Base-by-base conservation (phyloP, 1,140 invertebrate species). In the Philopotamus ludificatus region DNA sequence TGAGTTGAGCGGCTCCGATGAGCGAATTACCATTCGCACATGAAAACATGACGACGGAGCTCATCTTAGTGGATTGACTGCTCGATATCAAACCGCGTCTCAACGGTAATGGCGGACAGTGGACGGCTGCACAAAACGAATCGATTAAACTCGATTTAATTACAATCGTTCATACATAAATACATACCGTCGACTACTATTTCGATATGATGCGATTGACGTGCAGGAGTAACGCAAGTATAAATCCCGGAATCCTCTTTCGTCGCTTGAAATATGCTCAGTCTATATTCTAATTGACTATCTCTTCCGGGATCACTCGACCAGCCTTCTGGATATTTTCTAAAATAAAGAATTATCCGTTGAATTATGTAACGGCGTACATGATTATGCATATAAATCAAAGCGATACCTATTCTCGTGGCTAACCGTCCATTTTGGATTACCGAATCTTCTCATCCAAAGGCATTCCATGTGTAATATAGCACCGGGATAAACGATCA, bases 381-480 rank as follows among this genome's bases (percentile, higher is more conserved):
- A n/a, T n/a, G n/a, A n/a, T n/a, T n/a, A n/a, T n/a, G n/a, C n/a
- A n/a, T n/a, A n/a, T n/a, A n/a, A n/a, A n/a, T 34, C 28, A 34
- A 34, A 7, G 12, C 28, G 28, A 34, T 76, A 86, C 84, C 85
- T 85, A 70, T 82, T 84, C 65, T 83, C 79, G 71, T 89, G 88
- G 49, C 85, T 89, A 62, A 90, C 85, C 67, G 86, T 88, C 91
- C 91, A 93, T 73, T 89, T 89, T 0, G 92, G 92, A 69, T 88
- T 88, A 0, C 91, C 91, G 70, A 91, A 92, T 57, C 90, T 82
- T 60, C 90, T 80, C 74, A 91, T 90, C 89, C 90, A 94, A 2
- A 93, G 77, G 71, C 92, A 94, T 74, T 93, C 91, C 86, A 94
- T 89, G 73, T 93, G 90, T 20, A 94, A 76, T 3, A 90, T 89